phyloP scores from a whole-genome alignment of 2,113 vertebrate genomes.

The Axis porcinus region DNA sequence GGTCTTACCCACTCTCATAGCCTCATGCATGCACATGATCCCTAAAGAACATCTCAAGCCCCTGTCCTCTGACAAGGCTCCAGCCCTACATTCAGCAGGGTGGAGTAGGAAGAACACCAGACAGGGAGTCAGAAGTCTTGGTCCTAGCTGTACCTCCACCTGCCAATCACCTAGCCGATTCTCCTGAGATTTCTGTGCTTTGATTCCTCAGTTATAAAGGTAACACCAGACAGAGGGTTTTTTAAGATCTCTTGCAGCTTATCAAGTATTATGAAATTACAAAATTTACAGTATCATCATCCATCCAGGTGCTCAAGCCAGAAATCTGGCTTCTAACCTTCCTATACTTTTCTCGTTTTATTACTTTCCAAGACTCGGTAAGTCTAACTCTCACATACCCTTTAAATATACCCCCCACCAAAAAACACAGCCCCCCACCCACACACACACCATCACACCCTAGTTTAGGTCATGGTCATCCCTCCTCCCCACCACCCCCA shows the following conservation, averaged over 20 bases:
- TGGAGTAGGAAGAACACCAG: neutral
- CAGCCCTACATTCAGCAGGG: neutral
- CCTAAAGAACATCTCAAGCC: neutral
- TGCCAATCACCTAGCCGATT: neutral
- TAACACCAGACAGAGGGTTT: neutral
- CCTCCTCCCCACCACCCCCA: accelerated
- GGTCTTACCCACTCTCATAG: neutral
- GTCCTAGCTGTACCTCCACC: too few species aligned
- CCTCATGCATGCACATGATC: neutral
- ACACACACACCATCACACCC: neutral
- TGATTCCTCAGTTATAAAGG: neutral
- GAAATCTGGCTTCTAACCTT: neutral
- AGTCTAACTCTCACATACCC: neutral
- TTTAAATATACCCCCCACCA: neutral
- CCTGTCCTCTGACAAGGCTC: neutral
- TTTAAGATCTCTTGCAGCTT: neutral
- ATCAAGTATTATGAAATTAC: neutral
- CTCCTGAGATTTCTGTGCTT: neutral
- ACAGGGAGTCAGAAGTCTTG: neutral
- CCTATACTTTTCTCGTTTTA: neutral
- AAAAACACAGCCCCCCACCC: accelerated
- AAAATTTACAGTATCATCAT: neutral
- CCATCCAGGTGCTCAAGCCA: neutral
- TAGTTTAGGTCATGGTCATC: neutral
- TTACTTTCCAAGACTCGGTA: neutral